Evolutionary conservation across 2,113 vertebrate genomes (phyloP).

Genomic region (Alectura lathami): DNA sequence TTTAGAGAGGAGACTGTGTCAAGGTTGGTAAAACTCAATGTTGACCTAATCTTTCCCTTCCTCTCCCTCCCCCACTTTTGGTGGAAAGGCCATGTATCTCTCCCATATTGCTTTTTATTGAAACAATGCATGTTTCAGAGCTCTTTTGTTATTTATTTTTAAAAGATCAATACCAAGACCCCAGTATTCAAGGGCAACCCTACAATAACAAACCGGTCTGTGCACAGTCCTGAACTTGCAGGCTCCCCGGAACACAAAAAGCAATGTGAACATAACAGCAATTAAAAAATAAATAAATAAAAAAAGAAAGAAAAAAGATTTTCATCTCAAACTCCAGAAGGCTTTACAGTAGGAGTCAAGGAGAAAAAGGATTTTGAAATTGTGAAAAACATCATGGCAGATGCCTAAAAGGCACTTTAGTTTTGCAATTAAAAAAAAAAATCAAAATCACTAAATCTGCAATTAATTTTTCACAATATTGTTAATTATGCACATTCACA

Average conservation of each 20-base stretch:
- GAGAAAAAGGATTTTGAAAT: slow-evolving; percentile 54
- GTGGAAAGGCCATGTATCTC: slow-evolving; percentile 53
- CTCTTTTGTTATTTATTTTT: slow-evolving; percentile 68
- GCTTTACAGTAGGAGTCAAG: slow-evolving; percentile 17
- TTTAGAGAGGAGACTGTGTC: slow-evolving; percentile 72
- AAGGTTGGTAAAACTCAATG: slow-evolving; percentile 75
- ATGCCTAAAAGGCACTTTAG: slow-evolving; percentile 54
- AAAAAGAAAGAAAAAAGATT: slow-evolving; percentile 12
- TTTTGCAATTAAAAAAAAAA: slow-evolving; percentile 37
- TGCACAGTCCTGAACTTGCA: slow-evolving; percentile 50
- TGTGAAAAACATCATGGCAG: slow-evolving; percentile 39
- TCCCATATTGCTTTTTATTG: slow-evolving; percentile 54
- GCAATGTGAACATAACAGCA: not conserved
- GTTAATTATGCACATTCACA: slow-evolving; percentile 79
- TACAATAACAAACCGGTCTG: slow-evolving; percentile 68
- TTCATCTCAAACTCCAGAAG: slow-evolving; percentile 45
- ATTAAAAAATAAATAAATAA: not conserved
- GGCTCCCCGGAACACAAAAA: slow-evolving; percentile 45
- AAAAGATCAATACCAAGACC: slow-evolving; percentile 72
- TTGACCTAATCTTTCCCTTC: slow-evolving; percentile 66
- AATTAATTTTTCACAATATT: slow-evolving; percentile 77
- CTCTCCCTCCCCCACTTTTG: slow-evolving; percentile 57
- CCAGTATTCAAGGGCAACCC: slow-evolving; percentile 73
- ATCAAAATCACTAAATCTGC: slow-evolving; percentile 72
- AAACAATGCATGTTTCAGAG: slow-evolving; percentile 39